A percentile compares a stretch with the other conserved stretches of the same genome.
Evolutionary conservation across 2,113 vertebrate genomes (phyloP).

Genomic region (Sapajus apella): DNA sequence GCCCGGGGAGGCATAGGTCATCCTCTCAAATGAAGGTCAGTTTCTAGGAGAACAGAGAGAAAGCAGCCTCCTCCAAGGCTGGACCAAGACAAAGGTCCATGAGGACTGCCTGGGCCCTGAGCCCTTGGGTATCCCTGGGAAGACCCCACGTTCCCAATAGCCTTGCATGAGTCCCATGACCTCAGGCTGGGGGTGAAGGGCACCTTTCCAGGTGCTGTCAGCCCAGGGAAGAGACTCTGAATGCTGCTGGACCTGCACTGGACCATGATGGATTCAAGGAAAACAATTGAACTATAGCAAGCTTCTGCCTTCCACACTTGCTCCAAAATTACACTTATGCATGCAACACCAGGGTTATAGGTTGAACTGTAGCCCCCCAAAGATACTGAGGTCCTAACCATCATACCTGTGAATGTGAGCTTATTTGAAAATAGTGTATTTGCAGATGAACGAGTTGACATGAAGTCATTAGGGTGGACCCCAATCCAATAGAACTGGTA

Average conservation of each 20-base stretch:
- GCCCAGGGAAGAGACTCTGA: background rate
- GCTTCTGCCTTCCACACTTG: background rate
- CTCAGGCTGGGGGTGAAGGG: background rate
- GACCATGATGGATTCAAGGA: background rate
- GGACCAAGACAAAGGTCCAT: background rate
- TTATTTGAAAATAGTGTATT: background rate
- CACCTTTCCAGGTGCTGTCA: accelerated
- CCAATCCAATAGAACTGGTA: background rate
- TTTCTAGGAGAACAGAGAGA: background rate
- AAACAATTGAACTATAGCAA: background rate
- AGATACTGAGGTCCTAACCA: background rate
- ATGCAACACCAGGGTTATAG: background rate
- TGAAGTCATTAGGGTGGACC: background rate
- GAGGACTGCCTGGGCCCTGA: background rate
- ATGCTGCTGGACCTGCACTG: background rate
- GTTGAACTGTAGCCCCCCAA: no score
- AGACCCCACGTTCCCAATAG: accelerated
- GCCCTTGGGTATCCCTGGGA: background rate
- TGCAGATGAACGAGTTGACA: background rate
- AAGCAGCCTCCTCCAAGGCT: background rate
- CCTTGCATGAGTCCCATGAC: background rate
- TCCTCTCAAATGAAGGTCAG: background rate
- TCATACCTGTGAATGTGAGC: background rate
- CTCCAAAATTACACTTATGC: background rate
- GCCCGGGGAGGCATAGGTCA: background rate